These are phyloP conservation scores for Procambarus clarkii DNA, from an alignment of 1,140 invertebrate genomes.

Conservation along the genomic window DNA sequence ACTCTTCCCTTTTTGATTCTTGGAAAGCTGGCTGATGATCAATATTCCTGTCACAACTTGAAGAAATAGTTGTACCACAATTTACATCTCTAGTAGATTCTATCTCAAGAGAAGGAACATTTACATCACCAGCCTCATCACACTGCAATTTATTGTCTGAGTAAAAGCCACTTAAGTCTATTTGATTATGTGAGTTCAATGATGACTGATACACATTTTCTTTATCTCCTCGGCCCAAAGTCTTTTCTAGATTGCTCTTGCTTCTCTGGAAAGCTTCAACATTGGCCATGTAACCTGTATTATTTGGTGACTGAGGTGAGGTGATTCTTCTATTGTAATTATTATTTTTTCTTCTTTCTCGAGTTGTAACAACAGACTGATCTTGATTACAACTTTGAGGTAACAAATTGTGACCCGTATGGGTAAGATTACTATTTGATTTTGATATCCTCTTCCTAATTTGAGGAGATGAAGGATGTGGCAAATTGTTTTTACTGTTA, in stretches of 20 bases:
- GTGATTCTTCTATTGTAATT: background rate
- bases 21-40: background rate
- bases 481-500: conserved; percentile 7
- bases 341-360: background rate
- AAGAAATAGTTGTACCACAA: conserved; percentile 34
- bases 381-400: background rate
- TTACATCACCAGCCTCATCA: background rate
- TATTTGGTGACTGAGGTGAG: background rate
- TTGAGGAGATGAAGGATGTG: conserved; percentile 24
- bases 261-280: background rate
- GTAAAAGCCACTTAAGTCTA: background rate
- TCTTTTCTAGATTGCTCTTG: conserved; percentile 32
- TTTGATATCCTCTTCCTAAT: conserved; percentile 29
- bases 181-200: background rate
- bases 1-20: conserved; percentile 3
- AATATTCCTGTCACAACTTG: conserved; percentile 30
- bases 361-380: background rate
- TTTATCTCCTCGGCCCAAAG: background rate
- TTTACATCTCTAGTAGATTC: conserved; percentile 20
- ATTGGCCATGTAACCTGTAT: background rate
- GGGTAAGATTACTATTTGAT: conserved; percentile 7
- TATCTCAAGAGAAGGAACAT: background rate
- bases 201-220: background rate
- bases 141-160: background rate
- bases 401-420: background rate